Evolutionary conservation across 2,888 invertebrate species (phyloP), one percentile per base, ranked within the genome.

Genomic region (Acronicta leporina): DNA sequence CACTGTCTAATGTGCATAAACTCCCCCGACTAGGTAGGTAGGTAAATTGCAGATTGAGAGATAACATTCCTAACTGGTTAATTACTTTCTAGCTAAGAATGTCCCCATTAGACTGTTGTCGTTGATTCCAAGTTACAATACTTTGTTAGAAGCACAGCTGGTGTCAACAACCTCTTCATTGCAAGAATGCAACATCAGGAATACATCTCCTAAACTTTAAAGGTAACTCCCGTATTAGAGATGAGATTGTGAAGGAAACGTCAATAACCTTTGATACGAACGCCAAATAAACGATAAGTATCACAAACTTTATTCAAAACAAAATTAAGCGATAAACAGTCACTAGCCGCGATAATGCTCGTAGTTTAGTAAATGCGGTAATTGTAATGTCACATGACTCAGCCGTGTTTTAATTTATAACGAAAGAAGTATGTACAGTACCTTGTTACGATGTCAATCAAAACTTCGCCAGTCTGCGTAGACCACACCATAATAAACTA

Each of bases 401-500:
- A 79, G 72, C 33, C 64, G 68, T 61, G 74, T 75, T 76, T 68
- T 68, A 79, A 72, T 75, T 70, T 73, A 75, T 75, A 79, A 71
- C 69, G 65, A 74, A 78, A 72, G 64, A 77, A 69, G 54, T 65
- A 73, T 68, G 79, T 79, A 77, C 80, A 72, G 74, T 92, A 94
- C 94, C 94, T 94, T 85, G 93, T 88, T 81, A 92, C 87, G 84
- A 92, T 89, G 89, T 94, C 94, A 82, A 94, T 88, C 86, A 94
- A 87, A 87, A 94, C 91, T 87, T 94, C 94, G 81, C 91, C 92
- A 65, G 92, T 87, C 78, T 92, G 92, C 89, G 92, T 86, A 79
- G 94, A 92, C 94, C 94, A 94, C 90, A 94, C 94, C 94, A 94
- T 94, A 88, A 86, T 91, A 91, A 89, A 92, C 92, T 90, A 89